Conservation (phyloP, 2,888 invertebrate genomes). For the Netelia virgata region DNA sequence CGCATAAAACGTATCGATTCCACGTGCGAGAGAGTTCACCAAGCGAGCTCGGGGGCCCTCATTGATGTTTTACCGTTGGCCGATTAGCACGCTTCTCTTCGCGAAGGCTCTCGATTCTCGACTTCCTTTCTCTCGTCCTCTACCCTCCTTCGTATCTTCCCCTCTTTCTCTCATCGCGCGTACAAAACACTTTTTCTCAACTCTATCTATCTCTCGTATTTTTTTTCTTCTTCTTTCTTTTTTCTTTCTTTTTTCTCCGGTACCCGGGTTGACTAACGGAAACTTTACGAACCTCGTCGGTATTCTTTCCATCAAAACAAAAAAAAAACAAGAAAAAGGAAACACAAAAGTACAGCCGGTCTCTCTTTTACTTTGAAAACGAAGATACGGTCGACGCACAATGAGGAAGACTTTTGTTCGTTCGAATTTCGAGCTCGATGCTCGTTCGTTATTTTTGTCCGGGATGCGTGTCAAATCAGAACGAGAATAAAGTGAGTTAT, state of each 20-base stretch:
- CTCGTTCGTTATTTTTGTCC: too few species aligned
- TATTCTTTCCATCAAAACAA: neutral
- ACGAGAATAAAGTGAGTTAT: too few species aligned
- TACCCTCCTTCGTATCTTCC: neutral
- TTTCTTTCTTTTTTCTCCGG: neutral
- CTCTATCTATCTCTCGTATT: neutral
- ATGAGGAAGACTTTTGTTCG: too few species aligned
- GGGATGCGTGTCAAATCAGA: too few species aligned
- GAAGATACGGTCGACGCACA: too few species aligned
- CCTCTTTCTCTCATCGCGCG: slow-evolving; percentile 9
- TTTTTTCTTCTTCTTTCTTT: neutral
- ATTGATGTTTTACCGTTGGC: slow-evolving; percentile 65
- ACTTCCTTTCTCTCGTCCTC: slow-evolving; percentile 42
- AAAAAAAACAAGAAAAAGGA: neutral
- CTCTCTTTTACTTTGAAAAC: too few species aligned
- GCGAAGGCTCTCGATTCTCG: slow-evolving; percentile 44
- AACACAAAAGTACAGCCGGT: too few species aligned
- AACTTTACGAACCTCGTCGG: slow-evolving; percentile 4
- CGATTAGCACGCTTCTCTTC: slow-evolving; percentile 67
- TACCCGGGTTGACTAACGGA: slow-evolving; percentile 13
- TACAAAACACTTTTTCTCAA: slow-evolving; percentile 26
- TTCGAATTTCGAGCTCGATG: too few species aligned
- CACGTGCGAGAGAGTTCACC: slow-evolving; percentile 52
- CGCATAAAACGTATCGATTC: slow-evolving; percentile 36
- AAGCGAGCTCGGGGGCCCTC: slow-evolving; percentile 38